Evolutionary conservation across 2,797 vertebrate species (phyloP).

Genomic region (Benthosema pterotum): DNA sequence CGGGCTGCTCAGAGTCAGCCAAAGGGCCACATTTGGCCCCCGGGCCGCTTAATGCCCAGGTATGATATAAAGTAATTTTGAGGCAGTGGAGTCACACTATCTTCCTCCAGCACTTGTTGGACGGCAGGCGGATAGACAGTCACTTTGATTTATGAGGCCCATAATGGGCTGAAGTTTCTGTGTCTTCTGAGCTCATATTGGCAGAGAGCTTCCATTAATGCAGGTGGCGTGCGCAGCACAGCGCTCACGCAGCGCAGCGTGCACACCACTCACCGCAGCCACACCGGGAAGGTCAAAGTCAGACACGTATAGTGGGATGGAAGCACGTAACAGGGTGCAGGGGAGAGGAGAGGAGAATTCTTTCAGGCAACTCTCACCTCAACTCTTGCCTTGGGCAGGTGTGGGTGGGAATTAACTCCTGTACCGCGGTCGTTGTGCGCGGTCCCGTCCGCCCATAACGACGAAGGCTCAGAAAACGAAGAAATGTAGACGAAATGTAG

Average conservation of each 20-base stretch:
- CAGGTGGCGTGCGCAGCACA: conserved; percentile 9
- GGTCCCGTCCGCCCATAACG: no score
- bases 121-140: conserved; percentile 38
- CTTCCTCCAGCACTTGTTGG: conserved; percentile 36
- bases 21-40: no score
- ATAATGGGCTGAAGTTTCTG: conserved; percentile 48
- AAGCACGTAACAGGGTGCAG: neutral
- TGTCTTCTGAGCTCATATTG: conserved; percentile 27
- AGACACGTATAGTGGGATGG: neutral
- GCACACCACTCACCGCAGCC: conserved; percentile 27
- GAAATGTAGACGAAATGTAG: no score
- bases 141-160: conserved; percentile 60
- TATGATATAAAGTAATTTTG: no score
- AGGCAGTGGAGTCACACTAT: conserved; percentile 15
- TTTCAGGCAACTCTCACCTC: no score
- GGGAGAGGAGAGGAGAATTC: no score
- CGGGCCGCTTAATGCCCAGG: no score
- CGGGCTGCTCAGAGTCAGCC: no score
- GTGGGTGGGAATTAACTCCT: no score
- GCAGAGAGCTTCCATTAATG: conserved; percentile 49
- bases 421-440: no score
- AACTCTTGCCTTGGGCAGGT: no score
- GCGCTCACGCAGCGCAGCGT: conserved; percentile 22
- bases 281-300: conserved; percentile 17
- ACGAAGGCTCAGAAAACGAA: no score